Base-by-base conservation (phyloP, 2,113 vertebrate species). In the Alethe castanea region DNA sequence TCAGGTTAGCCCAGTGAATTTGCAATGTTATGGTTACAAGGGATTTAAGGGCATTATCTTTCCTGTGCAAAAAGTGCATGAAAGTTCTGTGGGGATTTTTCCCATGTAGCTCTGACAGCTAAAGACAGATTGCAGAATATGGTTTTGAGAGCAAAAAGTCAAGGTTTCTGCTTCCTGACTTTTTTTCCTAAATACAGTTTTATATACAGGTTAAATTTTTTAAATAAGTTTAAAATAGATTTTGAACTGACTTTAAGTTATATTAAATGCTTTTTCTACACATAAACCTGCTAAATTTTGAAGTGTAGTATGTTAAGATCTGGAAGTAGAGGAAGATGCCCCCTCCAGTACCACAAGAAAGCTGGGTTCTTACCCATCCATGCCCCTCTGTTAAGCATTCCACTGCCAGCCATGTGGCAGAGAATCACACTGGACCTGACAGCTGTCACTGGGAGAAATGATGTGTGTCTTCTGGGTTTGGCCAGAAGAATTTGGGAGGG, bases 21-120 rank as follows among this genome's bases (percentile, higher is more conserved):
- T 85, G 72, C 69, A 82, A 2, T 94, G 86, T 96, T 96, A 91
- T 66, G 92, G 82, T 94, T 96, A 76, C 82, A 70, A 92, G 90
- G 89, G 89, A 91, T 96, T 96, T 92, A 79, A 92, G 76, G 81
- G 76, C 79, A 81, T 96, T 96, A 96, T 93, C 93, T 69, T 91
- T 96, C 82, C 92, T 94, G 81, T 86, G 79, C 73, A 84, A 95
- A 79, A 66, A 86, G 28, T 25, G 31, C 59, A 70, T 72, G 81
- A 29, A 95, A 84, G 67, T 92, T 95, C 60, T 93, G 86, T 9
- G 28, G 90, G 72, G 66, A 71, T 82, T 96, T 78, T 94, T 94
- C 62, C 67, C 24, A 17, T 84, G 14, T 26, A 77, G 22, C 1
- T 3, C 59, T 95, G 92, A 54, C 69, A 95, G 73, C 64, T 89